phyloP scores from a whole-genome alignment of 2,797 vertebrate species.

The Sphaeramia orbicularis region DNA sequence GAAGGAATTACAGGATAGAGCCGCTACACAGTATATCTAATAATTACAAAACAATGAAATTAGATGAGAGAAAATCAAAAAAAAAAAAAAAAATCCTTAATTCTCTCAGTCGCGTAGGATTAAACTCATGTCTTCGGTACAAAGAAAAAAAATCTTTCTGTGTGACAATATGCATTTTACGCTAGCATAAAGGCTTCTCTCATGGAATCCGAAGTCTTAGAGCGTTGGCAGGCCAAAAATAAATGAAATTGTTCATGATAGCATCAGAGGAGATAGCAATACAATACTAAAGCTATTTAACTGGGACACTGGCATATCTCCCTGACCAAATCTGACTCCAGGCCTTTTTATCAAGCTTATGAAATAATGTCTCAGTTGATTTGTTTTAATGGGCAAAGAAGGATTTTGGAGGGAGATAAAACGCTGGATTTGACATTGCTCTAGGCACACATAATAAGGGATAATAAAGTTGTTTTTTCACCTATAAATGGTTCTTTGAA shows the following conservation, averaged over 20 bases:
- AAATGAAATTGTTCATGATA: constrained; percentile 69
- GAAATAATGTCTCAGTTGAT: constrained; percentile 74
- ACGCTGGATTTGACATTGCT: constrained; percentile 55
- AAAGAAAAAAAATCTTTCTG: not conserved
- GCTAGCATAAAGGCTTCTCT: constrained; percentile 24
- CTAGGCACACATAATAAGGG: constrained; percentile 36
- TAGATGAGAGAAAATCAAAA: constrained; percentile 8
- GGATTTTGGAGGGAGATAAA: constrained; percentile 59
- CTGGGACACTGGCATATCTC: constrained; percentile 67
- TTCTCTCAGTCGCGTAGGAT: constrained; percentile 4
- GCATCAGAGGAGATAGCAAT: constrained; percentile 66
- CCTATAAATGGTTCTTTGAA: constrained; percentile 16
- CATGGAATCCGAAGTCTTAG: constrained; percentile 38
- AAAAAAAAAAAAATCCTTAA: not conserved
- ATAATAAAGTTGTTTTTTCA: constrained; percentile 12
- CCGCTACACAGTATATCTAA: constrained; percentile 10
- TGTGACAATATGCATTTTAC: constrained; percentile 44
- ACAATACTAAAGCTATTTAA: constrained; percentile 73
- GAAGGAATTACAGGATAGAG: not conserved
- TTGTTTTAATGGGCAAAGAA: constrained; percentile 69
- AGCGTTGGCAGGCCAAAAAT: constrained; percentile 50
- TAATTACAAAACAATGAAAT: constrained; percentile 22
- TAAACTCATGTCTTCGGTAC: constrained; percentile 7
- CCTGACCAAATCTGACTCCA: constrained; percentile 61
- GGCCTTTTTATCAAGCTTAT: constrained; percentile 68